Evolutionary conservation across 2,113 vertebrate species (phyloP), one percentile per base, ranked within the genome.

Genomic region (Pycnonotus jocosus): DNA sequence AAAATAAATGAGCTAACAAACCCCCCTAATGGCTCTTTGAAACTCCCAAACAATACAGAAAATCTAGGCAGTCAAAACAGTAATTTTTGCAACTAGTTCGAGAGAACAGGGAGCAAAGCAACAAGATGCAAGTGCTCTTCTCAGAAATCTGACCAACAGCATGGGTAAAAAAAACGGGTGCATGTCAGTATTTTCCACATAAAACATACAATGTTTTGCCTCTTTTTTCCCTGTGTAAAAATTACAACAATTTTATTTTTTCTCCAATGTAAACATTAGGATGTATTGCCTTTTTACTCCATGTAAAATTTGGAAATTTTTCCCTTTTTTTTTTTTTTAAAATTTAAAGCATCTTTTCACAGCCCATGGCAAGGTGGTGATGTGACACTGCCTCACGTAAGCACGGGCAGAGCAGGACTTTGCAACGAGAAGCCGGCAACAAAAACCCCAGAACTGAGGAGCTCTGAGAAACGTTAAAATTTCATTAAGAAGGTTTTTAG

Each of bases 131-230:
- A 80, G 50, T 11, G 30, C 35, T 68, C 0, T n/a, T n/a, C 35
- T 57, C 51, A 2, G 7, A 65, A 76, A 79, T 54, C 11, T 19
- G 53, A 38, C 45, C 28, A 60, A 20, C 3, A 51, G 18, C 27
- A 25, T 4, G 7, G 23, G 9, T 16, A 35, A 42, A 53, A 42
- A 53, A 30, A 18, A n/a, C 4, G 3, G 23, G 18, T 10, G 30
- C 27, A n/a, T 0, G 0, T 2, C 50, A 82, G 19, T 12, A n/a
- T 61, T 65, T 80, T 33, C 30, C 33, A 33, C 0, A 3, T 28
- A 22, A 56, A 51, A 50, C 12, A 6, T 2, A 4, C 5, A 15
- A 33, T 2, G 20, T n/a, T 51, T 80, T 16, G 12, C 2, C 18
- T n/a, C 27, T 13, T 53, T 44, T 44, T 54, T 21, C 1, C 7